phyloP scores from a whole-genome alignment of 2,797 vertebrate genomes.

The Manis pentadactyla region DNA sequence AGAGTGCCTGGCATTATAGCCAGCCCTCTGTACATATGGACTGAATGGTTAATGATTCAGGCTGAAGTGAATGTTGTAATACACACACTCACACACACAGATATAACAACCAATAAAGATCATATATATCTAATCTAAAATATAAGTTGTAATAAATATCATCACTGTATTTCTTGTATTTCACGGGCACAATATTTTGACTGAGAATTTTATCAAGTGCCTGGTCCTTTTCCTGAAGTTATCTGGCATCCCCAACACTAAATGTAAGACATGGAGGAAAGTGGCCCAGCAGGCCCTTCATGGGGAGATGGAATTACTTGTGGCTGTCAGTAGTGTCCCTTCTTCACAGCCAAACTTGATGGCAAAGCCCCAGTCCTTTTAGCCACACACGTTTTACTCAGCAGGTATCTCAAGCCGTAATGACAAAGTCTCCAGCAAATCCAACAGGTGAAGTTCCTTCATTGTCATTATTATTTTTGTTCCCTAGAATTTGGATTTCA shows the following conservation, averaged over 20 bases:
- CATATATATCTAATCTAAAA: constrained; percentile 7
- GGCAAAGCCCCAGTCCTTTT: background rate
- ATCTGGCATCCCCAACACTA: background rate
- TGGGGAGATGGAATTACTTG: background rate
- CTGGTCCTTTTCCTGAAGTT: background rate
- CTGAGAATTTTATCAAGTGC: background rate
- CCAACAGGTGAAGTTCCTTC: background rate
- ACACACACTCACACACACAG: background rate
- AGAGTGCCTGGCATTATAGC: background rate
- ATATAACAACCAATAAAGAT: background rate
- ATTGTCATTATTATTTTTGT: background rate
- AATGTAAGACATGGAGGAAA: background rate
- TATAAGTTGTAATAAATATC: background rate
- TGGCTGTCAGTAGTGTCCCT: background rate
- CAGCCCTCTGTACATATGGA: background rate
- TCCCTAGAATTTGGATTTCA: background rate
- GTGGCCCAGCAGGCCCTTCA: background rate
- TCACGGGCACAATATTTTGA: background rate
- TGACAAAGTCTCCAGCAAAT: background rate
- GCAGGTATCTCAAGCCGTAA: background rate
- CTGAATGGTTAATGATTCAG: background rate
- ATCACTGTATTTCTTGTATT: background rate
- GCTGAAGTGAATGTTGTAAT: background rate
- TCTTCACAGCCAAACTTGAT: background rate
- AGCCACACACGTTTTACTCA: background rate